Base-by-base conservation (phyloP, 2,797 vertebrate species). In the Myotis vivesi region DNA sequence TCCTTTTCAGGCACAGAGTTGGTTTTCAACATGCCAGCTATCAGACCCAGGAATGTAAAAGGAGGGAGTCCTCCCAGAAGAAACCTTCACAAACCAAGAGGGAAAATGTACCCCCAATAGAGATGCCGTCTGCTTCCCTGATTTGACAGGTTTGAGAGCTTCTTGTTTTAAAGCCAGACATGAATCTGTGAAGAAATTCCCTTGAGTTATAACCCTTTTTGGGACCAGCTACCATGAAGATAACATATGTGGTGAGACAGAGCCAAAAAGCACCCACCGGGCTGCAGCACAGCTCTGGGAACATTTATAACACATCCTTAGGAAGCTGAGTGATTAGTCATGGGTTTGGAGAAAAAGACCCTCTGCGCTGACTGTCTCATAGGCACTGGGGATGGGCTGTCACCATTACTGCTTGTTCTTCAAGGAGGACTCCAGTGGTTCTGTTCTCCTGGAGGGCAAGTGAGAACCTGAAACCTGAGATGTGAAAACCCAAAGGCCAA, bases 91-190 rank as follows among this genome's bases (percentile, higher is more conserved):
- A 96, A 83, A 87, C 88, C 87, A 84, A 68, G 57, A 92, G 90
- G 92, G 82, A 72, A 96, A 94, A 84, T 81, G 68, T 25, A 77
- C 75, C 85, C 92, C 6, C 87, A 95, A 95, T 85, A 97, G 92
- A 96, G 91, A 94, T 23, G 59, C 95, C 11, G 22, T 92, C 96
- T 97, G 97, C 89, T 94, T 95, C 75, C 84, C 92, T 57, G 80
- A 90, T 96, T 84, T 96, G 97, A 97, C 90, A 96, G 77, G 83
- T 94, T 97, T 95, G 91, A 97, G 93, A 94, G 83, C 92, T 96
- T 89, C 93, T 96, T 97, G 95, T 96, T 96, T 97, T 68, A 94
- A 96, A 97, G 96, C 94, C 96, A 97, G 97, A 96, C 94, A 57
- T 38, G 92, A 92, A 93, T 96, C 94, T 96, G 94, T 80, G 93